These are phyloP conservation scores for Drosophila saltans DNA, from an alignment of 1,140 invertebrate species.

Conservation along the genomic window DNA sequence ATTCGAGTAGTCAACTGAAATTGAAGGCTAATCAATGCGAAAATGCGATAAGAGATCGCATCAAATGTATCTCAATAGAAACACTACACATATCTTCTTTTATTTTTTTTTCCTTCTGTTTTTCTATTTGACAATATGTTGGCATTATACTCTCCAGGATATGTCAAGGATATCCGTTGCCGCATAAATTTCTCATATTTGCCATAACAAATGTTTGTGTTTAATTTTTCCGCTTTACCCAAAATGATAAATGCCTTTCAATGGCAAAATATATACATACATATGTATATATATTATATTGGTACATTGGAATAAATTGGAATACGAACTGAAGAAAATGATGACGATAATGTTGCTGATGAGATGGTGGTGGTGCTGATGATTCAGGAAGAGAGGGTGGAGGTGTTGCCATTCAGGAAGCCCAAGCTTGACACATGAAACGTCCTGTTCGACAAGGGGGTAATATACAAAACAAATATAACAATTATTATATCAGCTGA, in stretches of 20 bases:
- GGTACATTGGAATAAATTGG: conserved; percentile 1
- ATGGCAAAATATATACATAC: too few relatives aligned
- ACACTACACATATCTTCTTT: too few relatives aligned
- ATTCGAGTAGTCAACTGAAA: conserved; percentile 14
- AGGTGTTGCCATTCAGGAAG: conserved; percentile 65
- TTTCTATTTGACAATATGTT: conserved; percentile 30
- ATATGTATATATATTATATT: conserved; percentile 10
- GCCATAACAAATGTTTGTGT: conserved; percentile 34
- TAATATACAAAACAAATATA: neutral
- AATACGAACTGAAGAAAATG: neutral
- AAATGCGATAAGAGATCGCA: conserved; percentile 42
- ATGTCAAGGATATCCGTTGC: conserved; percentile 77
- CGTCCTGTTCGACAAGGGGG: conserved; percentile 49
- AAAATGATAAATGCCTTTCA: conserved; percentile 69
- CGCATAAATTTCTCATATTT: conserved; percentile 55
- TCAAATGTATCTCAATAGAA: conserved; percentile 49
- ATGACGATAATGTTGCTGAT: conserved; percentile 18
- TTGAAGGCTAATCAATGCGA: conserved; percentile 58
- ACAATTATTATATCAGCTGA: neutral
- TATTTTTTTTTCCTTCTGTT: too few relatives aligned
- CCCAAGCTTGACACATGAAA: conserved; percentile 68
- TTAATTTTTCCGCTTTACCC: conserved; percentile 68
- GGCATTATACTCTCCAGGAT: conserved; percentile 43
- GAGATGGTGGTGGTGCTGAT: conserved; percentile 5
- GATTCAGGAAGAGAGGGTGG: conserved; percentile 13